Percentiles rank a stretch among this genome's conserved stretches.
phyloP scores from a whole-genome alignment of 2,888 invertebrate species.

The Epirrita christyi region DNA sequence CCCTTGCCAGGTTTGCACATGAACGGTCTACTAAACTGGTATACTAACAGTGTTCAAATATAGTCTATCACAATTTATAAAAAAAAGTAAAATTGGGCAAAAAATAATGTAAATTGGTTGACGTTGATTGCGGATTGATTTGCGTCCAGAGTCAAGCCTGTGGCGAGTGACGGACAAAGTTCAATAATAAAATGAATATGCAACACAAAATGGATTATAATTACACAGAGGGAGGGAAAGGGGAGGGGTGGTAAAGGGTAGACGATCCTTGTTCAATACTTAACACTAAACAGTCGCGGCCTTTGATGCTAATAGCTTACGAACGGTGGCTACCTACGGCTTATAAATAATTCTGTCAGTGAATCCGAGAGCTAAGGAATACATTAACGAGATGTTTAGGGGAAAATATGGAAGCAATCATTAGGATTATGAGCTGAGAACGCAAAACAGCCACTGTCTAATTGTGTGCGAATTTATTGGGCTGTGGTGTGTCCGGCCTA shows the following conservation, averaged over 20 bases:
- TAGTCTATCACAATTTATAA: no score
- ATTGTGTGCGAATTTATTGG: no score
- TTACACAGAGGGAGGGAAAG: constrained; percentile 11
- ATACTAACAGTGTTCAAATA: no score
- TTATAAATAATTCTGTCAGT: constrained; percentile 21
- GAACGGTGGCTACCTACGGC: constrained; percentile 1
- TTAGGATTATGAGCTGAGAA: neutral
- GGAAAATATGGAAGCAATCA: neutral
- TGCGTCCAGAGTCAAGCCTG: no score
- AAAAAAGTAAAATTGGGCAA: no score
- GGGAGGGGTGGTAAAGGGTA: neutral
- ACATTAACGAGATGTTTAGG: neutral
- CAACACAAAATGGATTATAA: constrained; percentile 22
- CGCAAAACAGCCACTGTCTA: neutral
- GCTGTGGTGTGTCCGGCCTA: no score
- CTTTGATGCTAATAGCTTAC: constrained; percentile 22
- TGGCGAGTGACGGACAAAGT: neutral
- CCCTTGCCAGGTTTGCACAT: no score
- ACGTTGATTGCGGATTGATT: neutral
- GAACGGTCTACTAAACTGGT: no score
- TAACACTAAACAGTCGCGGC: constrained; percentile 18
- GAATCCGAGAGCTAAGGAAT: neutral
- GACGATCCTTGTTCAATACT: constrained; percentile 20
- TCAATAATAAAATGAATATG: constrained; percentile 17
- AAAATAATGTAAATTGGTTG: neutral